Evolutionary conservation across 1,140 invertebrate species (phyloP).

Genomic region (Teleopsis dalmanni): DNA sequence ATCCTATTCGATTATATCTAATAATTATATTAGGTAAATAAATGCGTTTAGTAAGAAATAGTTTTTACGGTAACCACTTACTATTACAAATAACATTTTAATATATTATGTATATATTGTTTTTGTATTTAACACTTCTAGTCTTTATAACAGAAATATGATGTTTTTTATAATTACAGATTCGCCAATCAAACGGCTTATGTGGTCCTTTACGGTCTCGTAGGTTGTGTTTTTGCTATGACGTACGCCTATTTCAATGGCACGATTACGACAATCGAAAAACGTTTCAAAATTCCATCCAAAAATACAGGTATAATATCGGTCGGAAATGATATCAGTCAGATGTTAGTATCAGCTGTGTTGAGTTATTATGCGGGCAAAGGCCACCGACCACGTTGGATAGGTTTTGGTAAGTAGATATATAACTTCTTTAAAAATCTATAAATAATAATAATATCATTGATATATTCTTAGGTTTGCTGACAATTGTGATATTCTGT

Average conservation of each 20-base stretch:
- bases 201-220: constrained; percentile 62
- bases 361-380: constrained; percentile 61
- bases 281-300: constrained; percentile 71
- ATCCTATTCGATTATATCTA: too few species aligned
- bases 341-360: constrained; percentile 29
- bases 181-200: constrained; percentile 71
- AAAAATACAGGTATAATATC: constrained; percentile 66
- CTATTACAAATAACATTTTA: too few species aligned
- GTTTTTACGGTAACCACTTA: too few species aligned
- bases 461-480: constrained; percentile 47
- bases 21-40: too few species aligned
- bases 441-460: background rate
- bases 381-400: constrained; percentile 63
- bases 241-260: constrained; percentile 70
- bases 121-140: too few species aligned
- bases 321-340: constrained; percentile 53
- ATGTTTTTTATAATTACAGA: constrained; percentile 20
- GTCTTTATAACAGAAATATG: too few species aligned
- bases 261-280: constrained; percentile 71
- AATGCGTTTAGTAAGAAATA: too few species aligned
- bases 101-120: too few species aligned
- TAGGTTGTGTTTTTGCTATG: constrained; percentile 67
- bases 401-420: constrained; percentile 50
- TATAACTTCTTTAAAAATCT: constrained; percentile 38
- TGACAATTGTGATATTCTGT: constrained; percentile 61